Evolutionary conservation across 1,140 invertebrate genomes (phyloP).

Genomic region (Hyles euphorbiae): DNA sequence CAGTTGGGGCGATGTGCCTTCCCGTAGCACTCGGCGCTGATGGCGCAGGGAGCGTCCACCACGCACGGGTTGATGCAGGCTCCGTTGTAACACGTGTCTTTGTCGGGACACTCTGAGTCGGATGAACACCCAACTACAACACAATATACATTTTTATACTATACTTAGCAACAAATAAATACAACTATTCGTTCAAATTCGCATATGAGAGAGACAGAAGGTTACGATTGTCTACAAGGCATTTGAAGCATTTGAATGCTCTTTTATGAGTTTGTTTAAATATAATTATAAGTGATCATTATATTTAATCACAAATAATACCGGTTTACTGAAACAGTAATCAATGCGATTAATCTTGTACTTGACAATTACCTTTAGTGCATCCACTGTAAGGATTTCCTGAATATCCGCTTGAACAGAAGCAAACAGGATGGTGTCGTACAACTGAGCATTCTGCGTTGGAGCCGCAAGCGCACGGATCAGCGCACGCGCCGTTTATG

Average conservation of each 20-base stretch:
- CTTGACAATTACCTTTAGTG: constrained; percentile 76
- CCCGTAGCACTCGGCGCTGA: constrained; percentile 89
- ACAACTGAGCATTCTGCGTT: constrained; percentile 87
- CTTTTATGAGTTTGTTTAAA: no score
- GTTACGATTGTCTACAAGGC: no score
- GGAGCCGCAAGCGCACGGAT: constrained; percentile 89
- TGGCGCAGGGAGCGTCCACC: constrained; percentile 85
- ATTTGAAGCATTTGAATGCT: no score
- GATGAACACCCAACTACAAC: constrained; percentile 85
- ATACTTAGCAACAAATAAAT: not conserved
- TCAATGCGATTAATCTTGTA: no score
- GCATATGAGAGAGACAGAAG: no score
- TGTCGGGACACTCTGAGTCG: constrained; percentile 85
- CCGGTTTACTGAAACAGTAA: no score
- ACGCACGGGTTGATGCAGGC: constrained; percentile 88
- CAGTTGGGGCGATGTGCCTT: constrained; percentile 85
- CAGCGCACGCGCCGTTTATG: constrained; percentile 85
- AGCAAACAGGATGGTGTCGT: constrained; percentile 89
- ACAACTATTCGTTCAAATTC: no score
- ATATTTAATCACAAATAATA: no score
- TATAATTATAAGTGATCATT: no score
- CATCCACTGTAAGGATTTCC: constrained; percentile 90
- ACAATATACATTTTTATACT: constrained; percentile 9
- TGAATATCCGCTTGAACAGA: constrained; percentile 85
- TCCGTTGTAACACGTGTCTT: constrained; percentile 88